These are phyloP conservation scores for Perizoma flavofasciatum DNA, from an alignment of 2,888 invertebrate genomes.

Conservation along the genomic window DNA sequence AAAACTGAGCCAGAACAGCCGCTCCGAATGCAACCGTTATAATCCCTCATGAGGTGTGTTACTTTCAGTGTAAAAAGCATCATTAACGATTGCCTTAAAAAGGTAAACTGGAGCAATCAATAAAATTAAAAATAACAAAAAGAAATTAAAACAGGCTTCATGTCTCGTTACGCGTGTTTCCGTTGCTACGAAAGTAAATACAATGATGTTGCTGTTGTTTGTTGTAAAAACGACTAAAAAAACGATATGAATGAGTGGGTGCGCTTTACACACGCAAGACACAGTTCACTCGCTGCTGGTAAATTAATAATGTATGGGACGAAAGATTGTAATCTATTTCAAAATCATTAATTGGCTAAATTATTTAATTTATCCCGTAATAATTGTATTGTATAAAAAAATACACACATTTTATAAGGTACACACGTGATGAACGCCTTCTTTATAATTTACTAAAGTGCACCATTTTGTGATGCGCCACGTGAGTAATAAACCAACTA, in stretches of 20 bases:
- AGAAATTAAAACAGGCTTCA: slow-evolving; percentile 70
- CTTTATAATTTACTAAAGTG: no score
- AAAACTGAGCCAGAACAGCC: slow-evolving; percentile 58
- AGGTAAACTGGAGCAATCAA: slow-evolving; percentile 80
- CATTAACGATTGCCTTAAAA: slow-evolving; percentile 82
- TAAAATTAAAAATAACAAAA: slow-evolving; percentile 79
- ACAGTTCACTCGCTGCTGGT: slow-evolving; percentile 43
- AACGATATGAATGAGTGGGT: slow-evolving; percentile 71
- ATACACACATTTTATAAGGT: no score
- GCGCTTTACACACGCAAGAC: slow-evolving; percentile 59
- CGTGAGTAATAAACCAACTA: no score
- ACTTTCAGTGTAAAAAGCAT: slow-evolving; percentile 78
- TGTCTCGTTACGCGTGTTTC: slow-evolving; percentile 79
- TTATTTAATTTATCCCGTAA: background rate
- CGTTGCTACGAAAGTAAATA: slow-evolving; percentile 81
- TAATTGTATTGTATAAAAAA: no score
- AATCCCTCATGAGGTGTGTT: slow-evolving; percentile 77
- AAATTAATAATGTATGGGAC: slow-evolving; percentile 52
- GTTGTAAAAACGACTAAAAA: slow-evolving; percentile 70
- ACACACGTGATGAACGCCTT: no score
- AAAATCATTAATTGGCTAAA: slow-evolving; percentile 12
- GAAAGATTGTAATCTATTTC: slow-evolving; percentile 53
- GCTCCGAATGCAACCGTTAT: slow-evolving; percentile 72
- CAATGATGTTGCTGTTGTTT: slow-evolving; percentile 72
- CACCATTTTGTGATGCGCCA: no score